Base-by-base conservation (phyloP, 2,888 invertebrate genomes). In the Andrena flavipes region DNA sequence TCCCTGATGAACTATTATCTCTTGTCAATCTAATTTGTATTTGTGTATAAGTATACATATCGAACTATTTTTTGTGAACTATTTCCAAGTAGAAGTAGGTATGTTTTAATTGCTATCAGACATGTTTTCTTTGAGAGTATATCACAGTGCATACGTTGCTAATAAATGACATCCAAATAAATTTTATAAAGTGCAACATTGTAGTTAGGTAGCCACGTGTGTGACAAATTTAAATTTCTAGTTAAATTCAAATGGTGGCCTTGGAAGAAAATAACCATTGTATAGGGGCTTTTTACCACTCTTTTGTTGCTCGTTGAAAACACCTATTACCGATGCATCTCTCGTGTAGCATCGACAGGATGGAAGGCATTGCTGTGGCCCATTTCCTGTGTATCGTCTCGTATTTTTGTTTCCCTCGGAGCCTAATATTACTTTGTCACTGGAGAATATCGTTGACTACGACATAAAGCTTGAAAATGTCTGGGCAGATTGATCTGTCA, bases 401-500 rank as follows among this genome's bases (percentile, higher is more conserved):
- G n/a, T 8, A 76, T 54, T 30, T 72, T 33, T 30, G 49, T 63
- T 33, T 56, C 29, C 16, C 13, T 35, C 56, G 23, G 1, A 0
- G 16, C 23, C 54, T 48, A 30, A 63, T 42, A 23, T 71, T 8
- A 29, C 72, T 6, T 5, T n/a, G 13, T 10, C 26, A 29, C 10
- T 30, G 33, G 29, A 33, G 30, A 35, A 30, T 67, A 63, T 63
- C 51, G 23, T 13, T 10, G 63, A 29, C 10, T 16, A 20, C 29
- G 26, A 42, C 20, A 42, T 63, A 33, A 72, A 56, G 4, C 16
- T 30, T 30, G 54, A 42, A 76, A 76, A 71, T 54, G 42, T 42
- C 23, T 13, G n/a, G 13, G 6, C 7, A 63, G 48, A 49, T 35
- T 20, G 20, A 10, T 20, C 2, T n/a, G 49, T 69, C 63, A 49